phyloP scores from a whole-genome alignment of 2,113 vertebrate species.

The Setophaga petechia region DNA sequence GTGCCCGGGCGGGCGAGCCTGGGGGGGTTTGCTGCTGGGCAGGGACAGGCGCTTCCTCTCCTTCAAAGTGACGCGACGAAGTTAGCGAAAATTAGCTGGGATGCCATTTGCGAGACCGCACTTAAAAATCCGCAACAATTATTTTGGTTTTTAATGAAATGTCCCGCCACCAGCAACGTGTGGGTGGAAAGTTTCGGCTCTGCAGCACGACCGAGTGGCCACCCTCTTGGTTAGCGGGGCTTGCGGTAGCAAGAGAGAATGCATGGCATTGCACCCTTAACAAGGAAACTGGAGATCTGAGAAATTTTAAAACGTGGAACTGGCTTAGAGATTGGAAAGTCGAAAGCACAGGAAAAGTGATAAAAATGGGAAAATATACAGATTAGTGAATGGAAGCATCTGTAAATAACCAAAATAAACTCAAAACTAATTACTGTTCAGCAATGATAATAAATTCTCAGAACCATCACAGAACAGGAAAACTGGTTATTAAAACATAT shows the following conservation, averaged over 20 bases:
- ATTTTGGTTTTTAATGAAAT: background rate
- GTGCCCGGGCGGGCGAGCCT: background rate
- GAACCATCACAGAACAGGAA: background rate
- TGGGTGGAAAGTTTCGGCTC: background rate
- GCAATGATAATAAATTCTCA: background rate
- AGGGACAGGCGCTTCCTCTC: background rate
- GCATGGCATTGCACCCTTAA: background rate
- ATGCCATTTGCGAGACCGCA: background rate
- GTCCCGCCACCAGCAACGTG: background rate
- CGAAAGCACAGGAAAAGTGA: background rate
- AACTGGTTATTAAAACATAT: background rate
- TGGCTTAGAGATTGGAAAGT: background rate
- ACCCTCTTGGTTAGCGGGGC: background rate
- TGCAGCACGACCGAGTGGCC: background rate
- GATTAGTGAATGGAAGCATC: background rate
- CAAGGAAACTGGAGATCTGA: background rate
- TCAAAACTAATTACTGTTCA: background rate
- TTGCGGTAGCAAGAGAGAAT: background rate
- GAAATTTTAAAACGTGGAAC: background rate
- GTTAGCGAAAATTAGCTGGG: background rate
- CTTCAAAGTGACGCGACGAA: background rate
- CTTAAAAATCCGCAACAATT: background rate
- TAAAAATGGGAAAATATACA: background rate
- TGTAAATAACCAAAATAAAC: background rate
- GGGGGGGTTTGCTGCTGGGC: background rate